These are phyloP conservation scores for Drosophila seguyi DNA, from an alignment of 1,140 invertebrate species.

Conservation along the genomic window DNA sequence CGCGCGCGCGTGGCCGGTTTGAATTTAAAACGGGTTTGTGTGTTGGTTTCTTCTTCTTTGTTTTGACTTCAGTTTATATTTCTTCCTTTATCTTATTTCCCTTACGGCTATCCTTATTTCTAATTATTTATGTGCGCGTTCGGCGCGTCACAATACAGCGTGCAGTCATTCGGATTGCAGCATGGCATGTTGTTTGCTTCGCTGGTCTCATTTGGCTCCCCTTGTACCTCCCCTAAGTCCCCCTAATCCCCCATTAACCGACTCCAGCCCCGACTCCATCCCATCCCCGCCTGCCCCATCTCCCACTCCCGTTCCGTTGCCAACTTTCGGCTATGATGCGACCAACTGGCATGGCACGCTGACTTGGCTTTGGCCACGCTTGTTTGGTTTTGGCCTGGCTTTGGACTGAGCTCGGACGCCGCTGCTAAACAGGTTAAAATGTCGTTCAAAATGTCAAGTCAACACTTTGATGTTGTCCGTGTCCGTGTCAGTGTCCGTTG, in stretches of 20 bases:
- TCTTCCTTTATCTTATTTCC: too few relatives aligned
- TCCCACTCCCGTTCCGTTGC: conserved; percentile 19
- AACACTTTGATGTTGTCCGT: conserved; percentile 84
- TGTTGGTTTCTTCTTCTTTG: too few relatives aligned
- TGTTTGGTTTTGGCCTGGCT: conserved; percentile 74
- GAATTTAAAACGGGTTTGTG: too few relatives aligned
- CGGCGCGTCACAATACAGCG: too few relatives aligned
- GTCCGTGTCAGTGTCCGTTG: conserved; percentile 49
- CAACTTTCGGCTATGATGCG: conserved; percentile 63
- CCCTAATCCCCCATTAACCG: conserved; percentile 41
- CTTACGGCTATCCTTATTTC: too few relatives aligned
- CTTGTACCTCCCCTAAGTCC: conserved; percentile 7
- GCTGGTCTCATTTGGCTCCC: conserved; percentile 75
- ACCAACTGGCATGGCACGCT: conserved; percentile 66
- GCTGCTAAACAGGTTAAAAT: conserved; percentile 83
- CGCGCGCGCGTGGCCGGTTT: too few relatives aligned
- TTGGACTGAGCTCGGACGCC: conserved; percentile 48
- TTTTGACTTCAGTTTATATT: too few relatives aligned
- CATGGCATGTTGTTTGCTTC: conserved; percentile 82
- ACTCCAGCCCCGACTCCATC: conserved; percentile 5
- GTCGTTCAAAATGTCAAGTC: conserved; percentile 84
- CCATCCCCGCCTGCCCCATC: not conserved
- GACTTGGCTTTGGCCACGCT: conserved; percentile 75
- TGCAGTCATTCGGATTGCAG: conserved; percentile 78
- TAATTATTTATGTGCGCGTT: too few relatives aligned